Base-by-base conservation (phyloP, 2,888 invertebrate species). In the Rutpela maculata region DNA sequence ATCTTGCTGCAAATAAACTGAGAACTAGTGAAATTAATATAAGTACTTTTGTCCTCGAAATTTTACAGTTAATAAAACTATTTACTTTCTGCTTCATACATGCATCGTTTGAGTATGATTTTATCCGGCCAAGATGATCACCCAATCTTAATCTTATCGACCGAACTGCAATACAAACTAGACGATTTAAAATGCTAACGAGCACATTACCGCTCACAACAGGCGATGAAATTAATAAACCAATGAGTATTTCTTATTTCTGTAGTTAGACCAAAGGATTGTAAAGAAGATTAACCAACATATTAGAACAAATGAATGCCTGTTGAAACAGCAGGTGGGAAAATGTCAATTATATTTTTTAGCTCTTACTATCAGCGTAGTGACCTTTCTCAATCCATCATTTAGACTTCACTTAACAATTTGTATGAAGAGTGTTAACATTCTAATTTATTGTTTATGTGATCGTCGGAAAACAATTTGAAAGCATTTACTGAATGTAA, bases 291-390 rank as follows among this genome's bases (percentile, higher is more conserved):
- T 59, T 68, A 57, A 50, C 59, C 17, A 17, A 7, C 72, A 50
- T n/a, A 72, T 72, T 72, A 63, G 72, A 72, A 72, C 72, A 72
- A 72, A 72, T 60, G 70, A 60, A n/a, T 50, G 72, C 55, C 50
- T 72, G 72, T 72, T 18, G 50, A 26, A 50, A 7, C 72, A 72
- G 72, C 72, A 62, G 72, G 72, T 72, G 63, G 72, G 72, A 63
- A 72, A 72, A 72, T 72, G 71, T 71, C 71, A 71, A 62, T 71
- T 63, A 72, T 62, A 63, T 55, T 63, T 72, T 63, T 60, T 22
- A 17, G 50, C 10, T 72, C 50, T 38, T 50, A 62, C 62, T 19
- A 18, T 72, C 69, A 35, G 69, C 10, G 59, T 70, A 59, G 69
- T 59, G 59, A 67, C 69, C 69, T 70, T 59, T 35, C 59, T 63